Evolutionary conservation across 2,888 invertebrate genomes (phyloP), one percentile per base, ranked within the genome.

Genomic region (Drosophila antonietae): DNA sequence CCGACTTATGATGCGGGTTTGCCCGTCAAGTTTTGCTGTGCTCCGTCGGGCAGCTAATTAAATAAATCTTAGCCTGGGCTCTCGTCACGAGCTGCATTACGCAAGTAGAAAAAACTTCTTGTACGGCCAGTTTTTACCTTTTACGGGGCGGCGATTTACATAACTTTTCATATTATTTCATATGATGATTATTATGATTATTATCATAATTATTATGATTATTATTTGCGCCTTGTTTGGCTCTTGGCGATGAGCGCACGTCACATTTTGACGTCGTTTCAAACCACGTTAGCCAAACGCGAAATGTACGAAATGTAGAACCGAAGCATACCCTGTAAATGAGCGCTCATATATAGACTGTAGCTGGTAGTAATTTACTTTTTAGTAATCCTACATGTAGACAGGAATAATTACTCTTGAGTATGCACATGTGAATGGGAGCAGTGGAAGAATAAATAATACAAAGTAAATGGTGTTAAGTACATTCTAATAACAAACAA

Each of bases 131-230:
- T 80, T 80, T 78, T 55, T 55, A 71, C 83, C 83, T 77, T 81
- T 81, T 77, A 64, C 73, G 86, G 68, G 33, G 57, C 59, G 59
- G 56, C 61, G 75, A 86, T 86, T 84, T 83, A 67, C 84, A 84
- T 84, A 86, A 84, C 80, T 75, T 77, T 78, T 74, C 70, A 75
- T 81, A 81, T 81, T 79, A 86, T 80, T 86, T 74, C 75, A 78
- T 71, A 71, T 73, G 73, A 79, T 80, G 73, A 79, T 80, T 78
- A 78, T 82, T 75, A 70, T 73, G 68, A 70, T 76, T 76, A 75
- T 78, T 76, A 18, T 49, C 28, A 49, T 49, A 18, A 49, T 46
- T 58, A 68, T 69, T 57, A 68, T 61, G 58, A 69, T 78, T 70
- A 74, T 75, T 78, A 60, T 72, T 72, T 69, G 70, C 52, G 75